Conservation (phyloP, 1,140 invertebrate genomes). For the Atopsyche davidsoni region DNA sequence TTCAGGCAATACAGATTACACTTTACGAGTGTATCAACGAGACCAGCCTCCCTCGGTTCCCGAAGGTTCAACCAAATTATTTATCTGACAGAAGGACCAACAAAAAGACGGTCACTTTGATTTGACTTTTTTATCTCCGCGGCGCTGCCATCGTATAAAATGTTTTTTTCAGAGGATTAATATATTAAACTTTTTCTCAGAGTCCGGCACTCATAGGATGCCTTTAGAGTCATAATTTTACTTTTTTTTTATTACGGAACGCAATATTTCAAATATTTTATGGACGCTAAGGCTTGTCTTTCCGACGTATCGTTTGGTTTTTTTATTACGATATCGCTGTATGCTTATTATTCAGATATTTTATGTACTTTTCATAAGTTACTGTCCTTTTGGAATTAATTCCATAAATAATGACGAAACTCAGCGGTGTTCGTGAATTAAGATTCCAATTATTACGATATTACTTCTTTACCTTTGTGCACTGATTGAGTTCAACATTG, state of each 20-base stretch:
- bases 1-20: too few relatives aligned
- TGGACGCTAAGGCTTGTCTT: conserved; percentile 21
- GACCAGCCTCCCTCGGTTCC: too few relatives aligned
- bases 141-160: conserved; percentile 13
- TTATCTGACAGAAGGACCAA: conserved; percentile 21
- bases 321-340: conserved; percentile 27
- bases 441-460: too few relatives aligned
- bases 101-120: conserved; percentile 16
- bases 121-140: conserved; percentile 21
- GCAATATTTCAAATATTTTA: conserved; percentile 31
- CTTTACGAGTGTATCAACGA: background rate
- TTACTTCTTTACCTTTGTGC: too few relatives aligned
- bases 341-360: conserved; percentile 26
- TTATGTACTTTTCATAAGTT: too few relatives aligned
- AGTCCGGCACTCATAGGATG: conserved; percentile 15
- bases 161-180: conserved; percentile 23
- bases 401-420: too few relatives aligned
- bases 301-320: conserved; percentile 24
- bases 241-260: conserved; percentile 21
- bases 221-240: conserved; percentile 20
- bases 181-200: conserved; percentile 23
- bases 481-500: too few relatives aligned
- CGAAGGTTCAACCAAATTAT: too few relatives aligned
- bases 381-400: too few relatives aligned
- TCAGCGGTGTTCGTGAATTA: too few relatives aligned